Evolutionary conservation across 1,140 invertebrate species (phyloP).

Genomic region (Mylabris phalerata): DNA sequence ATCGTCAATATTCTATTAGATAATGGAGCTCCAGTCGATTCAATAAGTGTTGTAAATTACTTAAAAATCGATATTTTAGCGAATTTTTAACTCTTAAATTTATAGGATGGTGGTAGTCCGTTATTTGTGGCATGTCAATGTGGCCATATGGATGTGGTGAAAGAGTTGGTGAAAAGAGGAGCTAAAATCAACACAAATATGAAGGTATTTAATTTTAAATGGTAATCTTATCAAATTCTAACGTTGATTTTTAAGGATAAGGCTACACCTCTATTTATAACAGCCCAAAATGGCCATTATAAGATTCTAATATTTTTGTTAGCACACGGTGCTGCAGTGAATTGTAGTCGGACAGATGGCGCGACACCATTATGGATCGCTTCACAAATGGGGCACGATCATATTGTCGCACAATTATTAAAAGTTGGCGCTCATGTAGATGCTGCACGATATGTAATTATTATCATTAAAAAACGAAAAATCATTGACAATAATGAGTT

Average conservation of each 20-base stretch:
- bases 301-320: slow-evolving; percentile 65
- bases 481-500: slow-evolving; percentile 11
- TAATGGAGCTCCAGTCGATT: slow-evolving; percentile 69
- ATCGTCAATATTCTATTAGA: slow-evolving; percentile 70
- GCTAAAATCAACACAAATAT: slow-evolving; percentile 79
- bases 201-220: slow-evolving; percentile 55
- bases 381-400: slow-evolving; percentile 85
- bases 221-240: not conserved
- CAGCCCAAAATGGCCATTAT: slow-evolving; percentile 83
- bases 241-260: slow-evolving; percentile 57
- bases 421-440: slow-evolving; percentile 73
- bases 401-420: slow-evolving; percentile 70
- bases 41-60: slow-evolving; percentile 67
- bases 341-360: slow-evolving; percentile 67
- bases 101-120: slow-evolving; percentile 85
- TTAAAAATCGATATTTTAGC: too few species aligned
- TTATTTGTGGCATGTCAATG: slow-evolving; percentile 88
- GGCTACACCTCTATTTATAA: slow-evolving; percentile 82
- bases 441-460: slow-evolving; percentile 65
- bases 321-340: slow-evolving; percentile 60
- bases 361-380: slow-evolving; percentile 90
- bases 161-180: slow-evolving; percentile 68
- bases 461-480: not conserved
- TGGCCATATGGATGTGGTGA: slow-evolving; percentile 80
- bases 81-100: slow-evolving; percentile 8